Evolutionary conservation across 2,113 vertebrate species (phyloP).

Genomic region (Stigmatopora nigra): DNA sequence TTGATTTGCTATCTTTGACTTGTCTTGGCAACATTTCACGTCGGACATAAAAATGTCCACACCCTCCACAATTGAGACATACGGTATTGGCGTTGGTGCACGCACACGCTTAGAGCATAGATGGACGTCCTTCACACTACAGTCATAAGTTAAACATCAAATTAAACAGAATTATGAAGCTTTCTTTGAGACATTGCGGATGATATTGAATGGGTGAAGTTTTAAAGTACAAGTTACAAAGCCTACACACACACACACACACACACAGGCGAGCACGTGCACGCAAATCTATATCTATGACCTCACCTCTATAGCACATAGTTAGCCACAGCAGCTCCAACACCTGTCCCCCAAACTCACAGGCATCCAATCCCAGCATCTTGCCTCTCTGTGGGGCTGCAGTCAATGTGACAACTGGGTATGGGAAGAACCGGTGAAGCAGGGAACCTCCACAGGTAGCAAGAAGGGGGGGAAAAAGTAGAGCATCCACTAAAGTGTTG

Average conservation of each 20-base stretch:
- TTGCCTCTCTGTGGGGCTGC: slow-evolving; percentile 47
- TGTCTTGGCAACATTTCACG: slow-evolving; percentile 51
- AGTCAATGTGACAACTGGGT: slow-evolving; percentile 28
- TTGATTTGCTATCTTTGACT: slow-evolving; percentile 59
- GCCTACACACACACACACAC: slow-evolving; percentile 4
- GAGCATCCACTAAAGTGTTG: slow-evolving; percentile 42
- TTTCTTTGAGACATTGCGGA: not conserved
- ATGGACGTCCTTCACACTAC: not conserved
- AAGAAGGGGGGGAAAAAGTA: slow-evolving; percentile 29
- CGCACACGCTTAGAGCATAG: not conserved
- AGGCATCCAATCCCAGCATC: slow-evolving; percentile 82
- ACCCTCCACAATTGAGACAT: slow-evolving; percentile 42
- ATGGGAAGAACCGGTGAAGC: slow-evolving; percentile 32
- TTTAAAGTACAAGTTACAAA: slow-evolving; percentile 11
- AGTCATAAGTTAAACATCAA: not conserved
- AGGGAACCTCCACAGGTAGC: slow-evolving; percentile 57
- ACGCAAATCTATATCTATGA: not conserved
- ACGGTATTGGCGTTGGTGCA: slow-evolving; percentile 8
- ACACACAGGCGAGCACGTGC: no score
- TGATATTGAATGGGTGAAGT: slow-evolving; percentile 26
- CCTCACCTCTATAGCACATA: slow-evolving; percentile 81
- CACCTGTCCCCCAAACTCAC: slow-evolving; percentile 78
- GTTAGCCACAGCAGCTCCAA: slow-evolving; percentile 84
- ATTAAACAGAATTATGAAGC: not conserved
- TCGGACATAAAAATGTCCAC: slow-evolving; percentile 58